Base-by-base conservation (phyloP, 2,113 vertebrate genomes). In the Oryzias woworae region DNA sequence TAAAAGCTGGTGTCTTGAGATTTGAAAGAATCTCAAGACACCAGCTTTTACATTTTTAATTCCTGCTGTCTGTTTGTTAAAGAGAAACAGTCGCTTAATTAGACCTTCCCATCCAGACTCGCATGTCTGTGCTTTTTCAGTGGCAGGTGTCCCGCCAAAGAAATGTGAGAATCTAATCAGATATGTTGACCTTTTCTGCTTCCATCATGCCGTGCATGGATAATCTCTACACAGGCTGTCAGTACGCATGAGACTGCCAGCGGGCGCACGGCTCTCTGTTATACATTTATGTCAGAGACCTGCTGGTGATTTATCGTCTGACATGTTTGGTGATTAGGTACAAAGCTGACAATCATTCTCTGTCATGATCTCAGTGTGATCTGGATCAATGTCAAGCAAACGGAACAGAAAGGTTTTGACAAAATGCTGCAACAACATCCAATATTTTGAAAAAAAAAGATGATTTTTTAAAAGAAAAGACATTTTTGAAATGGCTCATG, bases 131-230 rank as follows among this genome's bases (percentile, higher is more conserved):
- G 59, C 65, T 71, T 62, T 28, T 52, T 63, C 73, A 42, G 65
- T 36, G 68, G 51, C 69, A 77, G 72, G 80, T 85, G 82, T 61
- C 70, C 36, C 54, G 68, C 47, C 62, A 62, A 65, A 77, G 44
- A 71, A 73, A 78, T 83, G 86, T 81, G 72, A 84, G 47, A 82
- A 77, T 71, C 67, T 74, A 80, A 87, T 85, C 77, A 85, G 51
- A 58, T 57, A 42, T 42, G 45, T 48, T 87, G 86, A 88, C 86
- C 85, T 89, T 89, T 81, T 67, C 53, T 63, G 56, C 54, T 41
- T 36, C 28, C 43, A 1, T 80, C 83, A 67, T 13, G 74, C 77
- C 78, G 76, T 64, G 81, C 76, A 42, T 43, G 71, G 73, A 61
- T 83, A 66, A 83, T 84, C 73, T 77, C 67, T 60, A 53, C 26